phyloP scores from a whole-genome alignment of 2,113 vertebrate species.

The Gobio gobio region DNA sequence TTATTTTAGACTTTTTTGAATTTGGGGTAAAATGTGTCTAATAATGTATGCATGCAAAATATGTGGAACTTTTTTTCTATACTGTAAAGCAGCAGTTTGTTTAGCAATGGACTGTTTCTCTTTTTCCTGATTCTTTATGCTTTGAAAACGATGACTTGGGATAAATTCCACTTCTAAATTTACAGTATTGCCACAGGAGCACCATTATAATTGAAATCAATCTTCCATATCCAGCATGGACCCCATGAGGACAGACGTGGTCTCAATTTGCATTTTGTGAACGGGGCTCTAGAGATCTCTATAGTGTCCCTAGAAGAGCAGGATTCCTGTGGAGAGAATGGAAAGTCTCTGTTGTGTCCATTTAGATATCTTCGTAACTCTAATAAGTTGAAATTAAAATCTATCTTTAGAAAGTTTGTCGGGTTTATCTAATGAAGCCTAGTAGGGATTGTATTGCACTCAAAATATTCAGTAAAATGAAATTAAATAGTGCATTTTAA shows the following conservation, averaged over 20 bases:
- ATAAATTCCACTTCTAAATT: background rate
- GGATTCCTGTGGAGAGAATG: background rate
- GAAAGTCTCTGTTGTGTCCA: background rate
- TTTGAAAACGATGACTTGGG: background rate
- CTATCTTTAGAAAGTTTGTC: background rate
- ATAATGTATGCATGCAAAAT: background rate
- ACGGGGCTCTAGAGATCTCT: background rate
- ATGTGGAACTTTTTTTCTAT: background rate
- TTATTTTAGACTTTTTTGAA: background rate
- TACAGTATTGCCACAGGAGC: background rate
- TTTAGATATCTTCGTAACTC: background rate
- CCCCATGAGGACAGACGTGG: background rate
- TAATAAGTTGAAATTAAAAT: background rate
- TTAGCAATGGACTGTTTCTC: background rate
- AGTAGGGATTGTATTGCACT: background rate
- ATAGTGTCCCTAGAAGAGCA: background rate
- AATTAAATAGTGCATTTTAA: background rate
- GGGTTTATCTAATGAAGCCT: background rate
- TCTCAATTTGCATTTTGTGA: background rate
- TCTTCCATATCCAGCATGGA: background rate
- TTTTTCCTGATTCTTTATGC: background rate
- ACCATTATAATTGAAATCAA: background rate
- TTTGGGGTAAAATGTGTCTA: background rate
- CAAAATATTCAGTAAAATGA: background rate
- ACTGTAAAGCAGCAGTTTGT: background rate